Evolutionary conservation across 2,113 vertebrate genomes (phyloP), one percentile per base, ranked within the genome.

Genomic region (Labeo catla): DNA sequence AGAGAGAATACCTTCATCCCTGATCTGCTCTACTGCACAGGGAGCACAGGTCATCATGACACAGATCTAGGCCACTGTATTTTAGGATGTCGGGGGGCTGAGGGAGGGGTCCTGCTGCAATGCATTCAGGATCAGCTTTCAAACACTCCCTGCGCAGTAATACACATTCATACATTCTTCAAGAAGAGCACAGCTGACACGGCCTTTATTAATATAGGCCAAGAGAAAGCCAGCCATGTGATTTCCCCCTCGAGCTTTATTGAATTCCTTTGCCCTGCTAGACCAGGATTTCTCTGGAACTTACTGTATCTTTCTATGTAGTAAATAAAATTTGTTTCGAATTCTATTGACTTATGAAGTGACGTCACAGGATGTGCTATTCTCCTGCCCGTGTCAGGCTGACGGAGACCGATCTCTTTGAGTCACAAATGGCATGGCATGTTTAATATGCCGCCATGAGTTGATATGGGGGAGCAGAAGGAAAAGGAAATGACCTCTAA

Each of bases 401-500:
- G 19, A 43, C 10, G 8, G 8, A 66, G 43, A 65, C 43, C 59
- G 49, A 28, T 12, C 2, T 66, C 13, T 66, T 13, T 49, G 43
- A 43, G 59, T 49, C 81, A 70, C 63, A 52, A 23, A 65, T 28
- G 57, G 57, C 61, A 70, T 52, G 45, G 15, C 23, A 11, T 50
- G 63, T 82, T 82, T 36, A 21, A 68, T 50, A 68, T 68, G 63
- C 19, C 0, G 19, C 15, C 5, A 23, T 5, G 45, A 57, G 49
- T 36, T 52, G 47, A 34, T 21, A 36, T 15, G 34, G 19, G 52
- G 34, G 36, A 80, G 45, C 57, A 82, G 36, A 16, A 73, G 82
- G 68, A 73, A 84, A 84, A 74, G 82, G 82, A 84, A 84, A 84
- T 73, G 50, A 73, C 50, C 81, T 83, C 47, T 73, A 34, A 73